Evolutionary conservation across 2,797 vertebrate species (phyloP).

Genomic region (Acanthurus leucopareius): DNA sequence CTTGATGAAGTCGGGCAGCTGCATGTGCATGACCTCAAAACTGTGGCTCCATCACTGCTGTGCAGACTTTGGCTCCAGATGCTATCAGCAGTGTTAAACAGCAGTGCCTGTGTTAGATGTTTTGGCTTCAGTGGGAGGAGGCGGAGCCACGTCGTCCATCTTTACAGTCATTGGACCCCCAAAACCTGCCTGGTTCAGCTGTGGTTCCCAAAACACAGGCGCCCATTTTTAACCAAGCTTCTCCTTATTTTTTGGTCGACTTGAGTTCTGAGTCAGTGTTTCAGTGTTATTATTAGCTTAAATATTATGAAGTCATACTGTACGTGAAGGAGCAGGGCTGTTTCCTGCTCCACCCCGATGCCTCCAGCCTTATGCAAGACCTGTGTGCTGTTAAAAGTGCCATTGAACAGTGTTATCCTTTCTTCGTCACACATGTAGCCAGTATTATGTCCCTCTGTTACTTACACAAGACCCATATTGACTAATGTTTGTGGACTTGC

Average conservation of each 20-base stretch:
- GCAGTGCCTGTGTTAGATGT: too few relatives aligned
- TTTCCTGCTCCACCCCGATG: conserved; percentile 75
- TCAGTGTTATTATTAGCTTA: conserved; percentile 73
- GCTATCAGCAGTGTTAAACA: too few relatives aligned
- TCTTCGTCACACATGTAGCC: conserved; percentile 74
- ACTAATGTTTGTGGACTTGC: conserved; percentile 79
- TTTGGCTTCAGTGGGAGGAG: too few relatives aligned
- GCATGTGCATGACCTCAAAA: too few relatives aligned
- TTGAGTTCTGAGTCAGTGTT: conserved; percentile 54
- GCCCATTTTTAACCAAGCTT: conserved; percentile 59
- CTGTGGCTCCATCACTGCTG: too few relatives aligned
- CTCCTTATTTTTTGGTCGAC: conserved; percentile 54
- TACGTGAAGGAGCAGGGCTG: conserved; percentile 67
- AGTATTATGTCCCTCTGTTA: conserved; percentile 72
- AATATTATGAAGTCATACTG: conserved; percentile 61
- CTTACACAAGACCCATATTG: conserved; percentile 64
- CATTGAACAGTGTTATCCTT: conserved; percentile 85
- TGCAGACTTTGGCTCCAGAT: too few relatives aligned
- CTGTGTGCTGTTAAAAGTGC: conserved; percentile 88
- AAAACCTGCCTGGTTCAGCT: conserved; percentile 18
- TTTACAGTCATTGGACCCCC: too few relatives aligned
- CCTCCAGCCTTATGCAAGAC: conserved; percentile 90
- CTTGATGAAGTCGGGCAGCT: too few relatives aligned
- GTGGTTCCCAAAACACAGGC: conserved; percentile 33
- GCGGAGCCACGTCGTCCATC: too few relatives aligned